A percentile compares a stretch with the other conserved stretches of the same genome.
These are phyloP conservation scores for Acanthopleura granulata DNA, from an alignment of 2,888 invertebrate species.

Conservation along the genomic window DNA sequence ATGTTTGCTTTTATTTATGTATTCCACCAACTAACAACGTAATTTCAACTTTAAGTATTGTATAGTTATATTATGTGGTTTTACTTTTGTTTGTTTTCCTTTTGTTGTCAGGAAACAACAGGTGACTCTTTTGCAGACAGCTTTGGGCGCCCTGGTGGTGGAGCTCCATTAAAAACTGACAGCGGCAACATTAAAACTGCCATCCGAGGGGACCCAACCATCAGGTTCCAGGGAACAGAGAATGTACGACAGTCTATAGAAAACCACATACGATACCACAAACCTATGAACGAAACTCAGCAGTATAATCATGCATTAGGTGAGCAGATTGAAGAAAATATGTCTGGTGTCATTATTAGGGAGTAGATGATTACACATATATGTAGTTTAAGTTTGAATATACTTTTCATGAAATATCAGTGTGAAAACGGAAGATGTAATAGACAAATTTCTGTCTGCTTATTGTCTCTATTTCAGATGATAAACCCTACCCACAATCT, in stretches of 20 bases:
- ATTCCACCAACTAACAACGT: neutral
- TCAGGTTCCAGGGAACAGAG: slow-evolving; percentile 33
- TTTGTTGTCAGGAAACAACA: neutral
- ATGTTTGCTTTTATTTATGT: neutral
- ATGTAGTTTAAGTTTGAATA: no score
- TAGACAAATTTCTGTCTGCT: no score
- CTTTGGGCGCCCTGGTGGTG: slow-evolving; percentile 43
- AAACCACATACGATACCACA: slow-evolving; percentile 31
- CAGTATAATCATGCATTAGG: slow-evolving; percentile 32
- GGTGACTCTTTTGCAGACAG: slow-evolving; percentile 9
- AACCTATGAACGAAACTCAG: neutral
- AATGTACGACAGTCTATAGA: slow-evolving; percentile 26
- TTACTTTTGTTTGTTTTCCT: neutral
- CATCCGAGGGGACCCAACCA: slow-evolving; percentile 29
- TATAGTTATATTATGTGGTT: neutral
- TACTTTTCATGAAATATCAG: no score
- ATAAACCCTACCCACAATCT: no score
- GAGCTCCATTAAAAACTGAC: slow-evolving; percentile 46
- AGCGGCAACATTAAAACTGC: slow-evolving; percentile 39
- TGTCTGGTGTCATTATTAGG: neutral
- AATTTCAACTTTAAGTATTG: no score
- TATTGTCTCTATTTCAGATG: no score
- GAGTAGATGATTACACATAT: no score
- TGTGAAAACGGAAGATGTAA: no score
- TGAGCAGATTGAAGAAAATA: slow-evolving; percentile 18